These are phyloP conservation scores for Lithodes maja DNA, from an alignment of 2,888 invertebrate genomes.

Conservation along the genomic window DNA sequence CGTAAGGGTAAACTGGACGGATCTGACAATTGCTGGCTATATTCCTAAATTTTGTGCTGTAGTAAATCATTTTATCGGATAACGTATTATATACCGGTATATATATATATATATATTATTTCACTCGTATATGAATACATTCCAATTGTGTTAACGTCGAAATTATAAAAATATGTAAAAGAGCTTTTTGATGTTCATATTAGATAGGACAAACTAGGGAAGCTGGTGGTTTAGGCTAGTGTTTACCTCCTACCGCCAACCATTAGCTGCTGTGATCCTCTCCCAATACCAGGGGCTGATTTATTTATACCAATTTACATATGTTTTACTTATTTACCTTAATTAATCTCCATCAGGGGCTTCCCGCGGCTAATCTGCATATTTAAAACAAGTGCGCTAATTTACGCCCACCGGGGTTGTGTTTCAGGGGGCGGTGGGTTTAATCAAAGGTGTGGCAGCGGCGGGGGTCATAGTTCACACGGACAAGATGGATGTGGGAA, in stretches of 20 bases:
- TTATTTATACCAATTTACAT: slow-evolving; percentile 43
- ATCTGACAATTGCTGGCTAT: no score
- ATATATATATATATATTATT: no score
- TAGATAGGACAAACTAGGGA: no score
- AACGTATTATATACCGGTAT: no score
- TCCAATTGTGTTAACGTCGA: no score
- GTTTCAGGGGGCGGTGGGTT: slow-evolving; percentile 18
- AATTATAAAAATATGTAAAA: no score
- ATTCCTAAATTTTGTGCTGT: no score
- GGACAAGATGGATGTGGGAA: background rate
- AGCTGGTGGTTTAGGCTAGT: background rate
- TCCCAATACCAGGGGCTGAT: slow-evolving; percentile 44
- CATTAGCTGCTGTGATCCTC: slow-evolving; percentile 18
- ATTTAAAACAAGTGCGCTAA: slow-evolving; percentile 53
- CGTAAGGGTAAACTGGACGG: no score
- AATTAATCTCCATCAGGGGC: slow-evolving; percentile 53
- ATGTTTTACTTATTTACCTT: slow-evolving; percentile 48
- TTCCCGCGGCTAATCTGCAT: slow-evolving; percentile 43
- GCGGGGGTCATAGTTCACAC: background rate
- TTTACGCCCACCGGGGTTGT: slow-evolving; percentile 40
- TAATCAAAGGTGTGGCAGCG: slow-evolving; percentile 40
- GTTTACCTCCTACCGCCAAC: slow-evolving; percentile 28
- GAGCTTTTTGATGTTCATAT: no score
- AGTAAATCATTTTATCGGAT: no score
- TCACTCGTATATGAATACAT: no score